Evolutionary conservation across 2,797 vertebrate genomes (phyloP).

Genomic region (Esox masquinongy): DNA sequence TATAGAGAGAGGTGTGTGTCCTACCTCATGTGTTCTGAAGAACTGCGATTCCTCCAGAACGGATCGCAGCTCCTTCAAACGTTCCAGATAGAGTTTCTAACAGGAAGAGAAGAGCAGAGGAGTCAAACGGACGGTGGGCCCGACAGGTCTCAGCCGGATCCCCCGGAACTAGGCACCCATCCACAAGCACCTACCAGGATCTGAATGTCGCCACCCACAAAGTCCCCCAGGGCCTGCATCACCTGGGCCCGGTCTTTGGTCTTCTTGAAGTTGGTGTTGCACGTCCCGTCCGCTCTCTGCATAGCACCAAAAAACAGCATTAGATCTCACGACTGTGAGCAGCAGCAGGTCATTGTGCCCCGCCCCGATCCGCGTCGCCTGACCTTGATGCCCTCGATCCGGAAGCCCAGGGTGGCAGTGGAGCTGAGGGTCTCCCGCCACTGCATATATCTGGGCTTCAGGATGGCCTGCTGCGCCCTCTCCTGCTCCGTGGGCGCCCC

Average conservation of each 20-base stretch:
- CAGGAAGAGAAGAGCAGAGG: neutral
- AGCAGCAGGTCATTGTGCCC: conserved; percentile 17
- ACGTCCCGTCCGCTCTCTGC: conserved; percentile 79
- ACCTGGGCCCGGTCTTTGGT: conserved; percentile 78
- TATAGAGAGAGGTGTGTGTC: neutral
- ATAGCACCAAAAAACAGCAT: neutral
- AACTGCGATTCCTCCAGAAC: conserved; percentile 82
- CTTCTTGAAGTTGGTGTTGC: conserved; percentile 83
- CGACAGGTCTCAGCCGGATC: neutral
- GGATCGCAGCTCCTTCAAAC: conserved; percentile 77
- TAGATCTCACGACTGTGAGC: neutral
- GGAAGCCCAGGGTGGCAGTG: conserved; percentile 86
- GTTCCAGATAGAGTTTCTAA: conserved; percentile 77
- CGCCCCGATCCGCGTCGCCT: conserved; percentile 23
- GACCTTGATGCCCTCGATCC: conserved; percentile 92
- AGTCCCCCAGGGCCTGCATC: conserved; percentile 75
- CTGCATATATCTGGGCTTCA: conserved; percentile 94
- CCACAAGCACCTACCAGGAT: conserved; percentile 67
- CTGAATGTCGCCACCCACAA: conserved; percentile 73
- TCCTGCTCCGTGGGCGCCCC: conserved; percentile 83
- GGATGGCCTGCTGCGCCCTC: conserved; percentile 77
- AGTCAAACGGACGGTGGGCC: neutral
- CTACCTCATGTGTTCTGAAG: conserved; percentile 88
- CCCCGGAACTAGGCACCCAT: neutral
- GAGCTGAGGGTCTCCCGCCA: conserved; percentile 91